A percentile compares a stretch with the other conserved stretches of the same genome.
Conservation (phyloP, 2,797 vertebrate species). For the Austrolebias charrua region DNA sequence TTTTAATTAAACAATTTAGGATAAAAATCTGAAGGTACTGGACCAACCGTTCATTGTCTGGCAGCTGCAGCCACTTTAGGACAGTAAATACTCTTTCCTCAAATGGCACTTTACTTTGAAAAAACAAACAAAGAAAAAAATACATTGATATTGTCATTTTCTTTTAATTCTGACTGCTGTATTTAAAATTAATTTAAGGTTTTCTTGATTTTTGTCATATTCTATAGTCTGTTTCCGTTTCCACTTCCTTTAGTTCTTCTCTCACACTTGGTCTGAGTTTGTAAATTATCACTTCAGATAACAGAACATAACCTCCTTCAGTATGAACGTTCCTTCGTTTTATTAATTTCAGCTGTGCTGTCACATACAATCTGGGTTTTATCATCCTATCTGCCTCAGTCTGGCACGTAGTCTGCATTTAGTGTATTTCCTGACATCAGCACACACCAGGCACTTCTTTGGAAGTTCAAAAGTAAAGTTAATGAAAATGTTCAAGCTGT, state of each 20-base stretch:
- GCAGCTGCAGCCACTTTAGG: slow-evolving; percentile 79
- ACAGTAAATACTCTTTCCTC: slow-evolving; percentile 76
- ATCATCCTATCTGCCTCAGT: no score
- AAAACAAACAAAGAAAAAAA: not conserved
- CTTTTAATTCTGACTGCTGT: not conserved
- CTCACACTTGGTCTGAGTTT: not conserved
- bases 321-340: not conserved
- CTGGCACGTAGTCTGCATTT: no score
- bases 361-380: no score
- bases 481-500: no score
- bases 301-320: not conserved
- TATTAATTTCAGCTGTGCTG: not conserved
- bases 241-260: not conserved
- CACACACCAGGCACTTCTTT: no score
- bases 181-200: no score
- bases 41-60: slow-evolving; percentile 63
- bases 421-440: no score
- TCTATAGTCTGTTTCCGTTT: not conserved
- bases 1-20: not conserved
- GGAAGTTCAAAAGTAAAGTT: no score
- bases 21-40: not conserved
- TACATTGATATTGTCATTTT: no score
- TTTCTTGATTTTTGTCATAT: not conserved
- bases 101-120: slow-evolving; percentile 69
- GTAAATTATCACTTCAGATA: not conserved